Conservation (phyloP, 2,888 invertebrate genomes). For the Ypsolopha scabrella region DNA sequence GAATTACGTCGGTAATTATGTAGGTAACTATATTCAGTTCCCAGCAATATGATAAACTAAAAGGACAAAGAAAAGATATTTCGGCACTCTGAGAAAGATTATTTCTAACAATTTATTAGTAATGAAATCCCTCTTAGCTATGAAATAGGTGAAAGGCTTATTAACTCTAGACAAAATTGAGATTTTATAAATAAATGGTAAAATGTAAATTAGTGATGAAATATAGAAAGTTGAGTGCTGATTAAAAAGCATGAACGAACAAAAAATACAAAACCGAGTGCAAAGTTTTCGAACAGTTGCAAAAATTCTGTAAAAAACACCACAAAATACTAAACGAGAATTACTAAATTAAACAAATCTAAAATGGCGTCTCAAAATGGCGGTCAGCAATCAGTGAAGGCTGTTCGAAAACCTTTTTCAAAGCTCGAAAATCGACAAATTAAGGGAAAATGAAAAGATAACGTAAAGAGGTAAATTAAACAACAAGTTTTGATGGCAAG, state of each 20-base stretch:
- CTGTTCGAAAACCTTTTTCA: conserved; percentile 75
- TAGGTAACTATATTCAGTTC: too few relatives aligned
- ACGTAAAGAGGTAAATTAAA: conserved; percentile 27
- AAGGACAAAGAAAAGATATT: too few relatives aligned
- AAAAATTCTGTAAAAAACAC: conserved; percentile 18
- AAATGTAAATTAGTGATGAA: too few relatives aligned
- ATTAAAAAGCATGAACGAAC: conserved; percentile 13
- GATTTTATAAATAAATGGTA: too few relatives aligned
- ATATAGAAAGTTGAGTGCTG: conserved; percentile 7
- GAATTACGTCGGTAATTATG: too few relatives aligned
- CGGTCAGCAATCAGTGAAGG: conserved; percentile 68
- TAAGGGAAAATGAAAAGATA: conserved; percentile 36
- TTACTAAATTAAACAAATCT: conserved; percentile 28
- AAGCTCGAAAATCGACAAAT: conserved; percentile 37
- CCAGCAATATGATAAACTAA: too few relatives aligned
- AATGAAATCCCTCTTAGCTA: too few relatives aligned
- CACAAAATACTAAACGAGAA: conserved; percentile 19
- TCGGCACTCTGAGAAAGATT: too few relatives aligned
- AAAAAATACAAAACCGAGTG: conserved; percentile 25
- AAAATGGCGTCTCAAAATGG: conserved; percentile 50
- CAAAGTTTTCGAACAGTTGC: conserved; percentile 74
- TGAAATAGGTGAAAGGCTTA: too few relatives aligned
- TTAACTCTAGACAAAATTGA: too few relatives aligned
- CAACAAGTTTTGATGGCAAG: conserved; percentile 39
- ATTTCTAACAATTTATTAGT: too few relatives aligned